Evolutionary conservation across 2,113 vertebrate genomes (phyloP).

Genomic region (Dicaeum eximium): DNA sequence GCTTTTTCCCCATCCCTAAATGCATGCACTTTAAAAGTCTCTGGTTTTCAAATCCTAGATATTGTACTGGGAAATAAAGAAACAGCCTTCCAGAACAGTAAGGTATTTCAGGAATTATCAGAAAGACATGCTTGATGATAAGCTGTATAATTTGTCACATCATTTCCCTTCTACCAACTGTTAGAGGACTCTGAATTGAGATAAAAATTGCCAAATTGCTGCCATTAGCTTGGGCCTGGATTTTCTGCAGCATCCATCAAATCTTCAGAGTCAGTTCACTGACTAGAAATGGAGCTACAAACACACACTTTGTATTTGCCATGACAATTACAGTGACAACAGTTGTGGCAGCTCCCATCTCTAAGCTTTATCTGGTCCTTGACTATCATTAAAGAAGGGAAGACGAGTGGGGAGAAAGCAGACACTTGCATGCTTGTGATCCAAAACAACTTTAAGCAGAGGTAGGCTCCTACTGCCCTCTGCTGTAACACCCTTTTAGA

Average conservation of each 20-base stretch:
- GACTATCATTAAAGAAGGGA: not conserved
- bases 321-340: not conserved
- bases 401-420: not conserved
- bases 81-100: not conserved
- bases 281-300: not conserved
- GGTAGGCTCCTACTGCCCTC: constrained; percentile 44
- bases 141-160: not conserved
- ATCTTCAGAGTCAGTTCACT: not conserved
- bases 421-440: not conserved
- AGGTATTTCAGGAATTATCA: not conserved
- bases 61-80: not conserved
- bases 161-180: not conserved
- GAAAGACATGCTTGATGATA: not conserved
- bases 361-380: not conserved
- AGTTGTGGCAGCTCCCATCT: not conserved
- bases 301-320: not conserved
- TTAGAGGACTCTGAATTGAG: not conserved
- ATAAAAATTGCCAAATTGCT: not conserved
- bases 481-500: not conserved
- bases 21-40: not conserved
- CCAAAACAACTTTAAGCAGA: not conserved
- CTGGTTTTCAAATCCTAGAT: not conserved
- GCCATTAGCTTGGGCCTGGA: not conserved
- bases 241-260: not conserved
- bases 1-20: not conserved